Conservation (phyloP, 2,797 vertebrate genomes). For the Dendrocincla tyrannina region DNA sequence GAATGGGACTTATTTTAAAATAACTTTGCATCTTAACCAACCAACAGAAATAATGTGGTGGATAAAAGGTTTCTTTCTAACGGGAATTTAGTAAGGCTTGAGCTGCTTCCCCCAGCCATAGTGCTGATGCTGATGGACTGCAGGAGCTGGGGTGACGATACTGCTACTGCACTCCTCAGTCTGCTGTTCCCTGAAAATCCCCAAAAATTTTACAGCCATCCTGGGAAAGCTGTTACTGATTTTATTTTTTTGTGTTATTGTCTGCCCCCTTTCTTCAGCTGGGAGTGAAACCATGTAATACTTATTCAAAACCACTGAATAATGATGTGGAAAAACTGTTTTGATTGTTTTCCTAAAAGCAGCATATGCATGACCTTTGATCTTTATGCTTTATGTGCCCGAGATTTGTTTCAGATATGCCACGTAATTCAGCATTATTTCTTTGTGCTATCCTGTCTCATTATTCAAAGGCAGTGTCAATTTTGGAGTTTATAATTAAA, state of each 20-base stretch:
- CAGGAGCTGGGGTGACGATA: neutral
- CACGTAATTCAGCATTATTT: neutral
- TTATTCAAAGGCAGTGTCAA: neutral
- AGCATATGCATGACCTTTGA: neutral
- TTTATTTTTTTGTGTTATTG: neutral
- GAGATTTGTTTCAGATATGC: neutral
- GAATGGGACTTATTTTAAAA: neutral
- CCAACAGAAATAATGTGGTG: neutral
- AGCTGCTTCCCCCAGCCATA: neutral
- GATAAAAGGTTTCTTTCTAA: neutral
- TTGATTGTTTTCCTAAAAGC: neutral
- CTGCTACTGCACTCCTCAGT: neutral
- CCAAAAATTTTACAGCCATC: neutral
- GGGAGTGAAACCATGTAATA: neutral
- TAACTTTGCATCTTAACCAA: neutral
- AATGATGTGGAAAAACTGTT: neutral
- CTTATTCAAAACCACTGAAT: neutral
- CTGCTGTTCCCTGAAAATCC: neutral
- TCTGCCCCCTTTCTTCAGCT: neutral
- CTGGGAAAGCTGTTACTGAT: neutral
- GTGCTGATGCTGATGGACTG: neutral
- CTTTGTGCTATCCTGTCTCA: neutral
- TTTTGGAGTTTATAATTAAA: neutral
- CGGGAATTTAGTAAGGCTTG: neutral
- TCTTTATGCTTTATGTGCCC: neutral